Evolutionary conservation across 2,888 invertebrate genomes (phyloP).

Genomic region (Lasioglossum villosulum): DNA sequence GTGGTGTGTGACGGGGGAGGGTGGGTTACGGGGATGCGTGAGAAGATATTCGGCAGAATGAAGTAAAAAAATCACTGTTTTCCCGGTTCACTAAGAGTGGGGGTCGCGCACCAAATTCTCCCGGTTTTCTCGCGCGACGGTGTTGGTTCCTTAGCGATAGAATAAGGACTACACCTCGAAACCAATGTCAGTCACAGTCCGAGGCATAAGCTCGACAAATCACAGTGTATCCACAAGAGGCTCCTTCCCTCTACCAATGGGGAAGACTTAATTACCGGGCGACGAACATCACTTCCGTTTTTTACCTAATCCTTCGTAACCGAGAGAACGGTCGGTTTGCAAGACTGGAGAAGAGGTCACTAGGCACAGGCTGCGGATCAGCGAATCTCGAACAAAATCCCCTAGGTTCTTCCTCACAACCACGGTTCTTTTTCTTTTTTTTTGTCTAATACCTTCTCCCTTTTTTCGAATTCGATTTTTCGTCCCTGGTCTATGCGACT

Average conservation of each 20-base stretch:
- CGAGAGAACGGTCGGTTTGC: conserved; percentile 1
- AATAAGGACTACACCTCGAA: conserved; percentile 52
- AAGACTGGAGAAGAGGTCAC: conserved; percentile 41
- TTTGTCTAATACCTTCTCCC: not conserved
- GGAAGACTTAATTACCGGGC: conserved; percentile 9
- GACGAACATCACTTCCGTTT: conserved; percentile 42
- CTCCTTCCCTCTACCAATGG: conserved; percentile 2
- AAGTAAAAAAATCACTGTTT: conserved; percentile 35
- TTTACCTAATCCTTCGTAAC: conserved; percentile 38
- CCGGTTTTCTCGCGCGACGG: conserved; percentile 18
- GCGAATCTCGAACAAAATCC: conserved; percentile 31
- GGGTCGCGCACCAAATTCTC: conserved; percentile 43
- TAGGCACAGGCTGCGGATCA: conserved; percentile 39
- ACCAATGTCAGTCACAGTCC: conserved; percentile 45
- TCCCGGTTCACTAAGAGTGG: conserved; percentile 45
- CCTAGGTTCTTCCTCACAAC: conserved; percentile 53
- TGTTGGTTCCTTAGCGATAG: conserved; percentile 48
- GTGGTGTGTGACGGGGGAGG: not conserved
- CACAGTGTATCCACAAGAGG: conserved; percentile 47
- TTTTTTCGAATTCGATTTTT: not conserved
- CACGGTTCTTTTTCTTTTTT: conserved; percentile 16
- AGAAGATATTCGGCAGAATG: not conserved
- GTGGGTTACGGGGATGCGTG: not conserved
- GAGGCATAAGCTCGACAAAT: conserved; percentile 27
- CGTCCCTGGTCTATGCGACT: not conserved